Percentiles rank a stretch among this genome's conserved stretches.
phyloP scores from a whole-genome alignment of 2,888 invertebrate genomes.

The Sesia bembeciformis region DNA sequence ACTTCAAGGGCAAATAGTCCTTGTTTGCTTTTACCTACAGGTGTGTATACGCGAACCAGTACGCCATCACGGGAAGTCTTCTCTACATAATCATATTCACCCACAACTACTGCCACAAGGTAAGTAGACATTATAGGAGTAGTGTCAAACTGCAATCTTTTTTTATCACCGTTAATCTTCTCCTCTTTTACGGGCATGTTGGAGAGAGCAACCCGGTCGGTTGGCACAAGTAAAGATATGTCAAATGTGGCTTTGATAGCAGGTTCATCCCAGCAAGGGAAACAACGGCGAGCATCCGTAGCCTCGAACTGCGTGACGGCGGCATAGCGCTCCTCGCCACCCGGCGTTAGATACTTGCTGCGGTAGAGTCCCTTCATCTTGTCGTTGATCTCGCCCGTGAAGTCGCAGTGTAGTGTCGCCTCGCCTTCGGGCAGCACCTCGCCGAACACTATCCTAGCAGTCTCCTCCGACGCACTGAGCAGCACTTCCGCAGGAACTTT shows the following conservation, averaged over 20 bases:
- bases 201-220: constrained; percentile 88
- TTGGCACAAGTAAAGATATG: constrained; percentile 87
- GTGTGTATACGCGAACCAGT: constrained; percentile 87
- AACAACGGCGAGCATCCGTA: constrained; percentile 92
- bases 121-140: constrained; percentile 98
- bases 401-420: constrained; percentile 78
- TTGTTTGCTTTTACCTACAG: constrained; percentile 92
- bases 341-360: constrained; percentile 85
- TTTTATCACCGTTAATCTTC: constrained; percentile 56
- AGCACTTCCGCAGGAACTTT: constrained; percentile 46
- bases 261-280: constrained; percentile 99
- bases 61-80: constrained; percentile 87
- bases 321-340: constrained; percentile 85
- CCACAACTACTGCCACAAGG: constrained; percentile 93
- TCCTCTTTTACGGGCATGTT: constrained; percentile 87
- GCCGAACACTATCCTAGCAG: constrained; percentile 78
- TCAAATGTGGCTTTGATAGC: constrained; percentile 96
- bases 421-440: constrained; percentile 73
- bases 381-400: constrained; percentile 91
- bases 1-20: constrained; percentile 94
- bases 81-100: constrained; percentile 96
- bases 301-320: constrained; percentile 95
- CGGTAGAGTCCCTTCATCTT: constrained; percentile 97
- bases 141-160: constrained; percentile 81
- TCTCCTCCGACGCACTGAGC: constrained; percentile 77